phyloP scores from a whole-genome alignment of 2,113 vertebrate species.

The Anthoscopus minutus region DNA sequence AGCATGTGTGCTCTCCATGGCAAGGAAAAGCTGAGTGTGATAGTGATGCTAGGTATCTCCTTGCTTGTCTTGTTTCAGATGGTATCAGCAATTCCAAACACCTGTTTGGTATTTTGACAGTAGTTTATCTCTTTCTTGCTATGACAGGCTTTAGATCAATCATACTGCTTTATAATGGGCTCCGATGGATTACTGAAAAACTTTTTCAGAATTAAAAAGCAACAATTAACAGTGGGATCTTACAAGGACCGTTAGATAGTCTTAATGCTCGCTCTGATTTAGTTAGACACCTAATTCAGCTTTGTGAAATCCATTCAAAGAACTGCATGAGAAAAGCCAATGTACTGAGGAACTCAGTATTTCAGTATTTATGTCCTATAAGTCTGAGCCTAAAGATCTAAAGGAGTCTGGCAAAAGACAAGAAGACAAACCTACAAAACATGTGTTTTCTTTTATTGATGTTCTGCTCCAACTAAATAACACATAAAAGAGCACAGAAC shows the following conservation, averaged over 20 bases:
- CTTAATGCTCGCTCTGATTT: background rate
- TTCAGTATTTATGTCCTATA: background rate
- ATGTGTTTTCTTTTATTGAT: background rate
- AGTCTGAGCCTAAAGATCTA: background rate
- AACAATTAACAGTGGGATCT: background rate
- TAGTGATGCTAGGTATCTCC: background rate
- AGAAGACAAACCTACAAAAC: background rate
- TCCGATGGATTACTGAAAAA: background rate
- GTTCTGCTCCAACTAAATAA: background rate
- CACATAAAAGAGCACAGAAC: background rate
- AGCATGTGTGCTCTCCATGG: background rate
- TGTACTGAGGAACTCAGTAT: background rate
- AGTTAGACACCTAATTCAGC: background rate
- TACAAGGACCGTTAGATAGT: background rate
- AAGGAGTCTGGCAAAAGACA: background rate
- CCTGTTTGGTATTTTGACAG: background rate
- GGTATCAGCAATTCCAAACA: background rate
- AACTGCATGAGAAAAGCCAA: background rate
- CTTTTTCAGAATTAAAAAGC: background rate
- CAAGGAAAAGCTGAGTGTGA: background rate
- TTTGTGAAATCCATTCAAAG: background rate
- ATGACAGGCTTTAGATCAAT: background rate
- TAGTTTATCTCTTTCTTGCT: background rate
- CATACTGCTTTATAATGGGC: background rate
- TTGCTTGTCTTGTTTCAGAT: background rate